Evolutionary conservation across 2,113 vertebrate species (phyloP).

Genomic region (Cynopterus brachyotis): DNA sequence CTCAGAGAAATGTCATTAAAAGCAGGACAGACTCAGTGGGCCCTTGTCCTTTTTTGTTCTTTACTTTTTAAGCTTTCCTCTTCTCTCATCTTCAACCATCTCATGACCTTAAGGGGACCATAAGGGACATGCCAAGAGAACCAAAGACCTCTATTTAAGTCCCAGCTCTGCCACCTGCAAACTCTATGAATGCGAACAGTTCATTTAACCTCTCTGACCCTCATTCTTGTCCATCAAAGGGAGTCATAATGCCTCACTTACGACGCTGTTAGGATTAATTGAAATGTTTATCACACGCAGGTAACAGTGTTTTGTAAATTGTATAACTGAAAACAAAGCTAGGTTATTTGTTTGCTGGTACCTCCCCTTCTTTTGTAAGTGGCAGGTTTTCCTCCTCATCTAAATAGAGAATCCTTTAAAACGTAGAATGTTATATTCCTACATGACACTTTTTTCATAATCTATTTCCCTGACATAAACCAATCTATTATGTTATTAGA

Average conservation of each 20-base stretch:
- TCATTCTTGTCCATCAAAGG: not conserved
- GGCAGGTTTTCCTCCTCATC: not conserved
- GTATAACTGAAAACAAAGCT: not conserved
- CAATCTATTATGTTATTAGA: not conserved
- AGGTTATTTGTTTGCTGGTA: not conserved
- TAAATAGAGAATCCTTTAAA: slow-evolving; percentile 18
- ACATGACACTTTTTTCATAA: not conserved
- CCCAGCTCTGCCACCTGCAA: not conserved
- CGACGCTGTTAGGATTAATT: not conserved
- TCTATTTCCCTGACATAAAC: not conserved
- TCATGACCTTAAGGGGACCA: not conserved
- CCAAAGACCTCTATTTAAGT: not conserved
- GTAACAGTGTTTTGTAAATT: not conserved
- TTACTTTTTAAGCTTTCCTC: not conserved
- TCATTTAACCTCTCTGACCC: not conserved
- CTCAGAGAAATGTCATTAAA: not conserved
- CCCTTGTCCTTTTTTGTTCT: not conserved
- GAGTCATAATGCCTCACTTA: not conserved
- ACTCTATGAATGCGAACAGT: not conserved
- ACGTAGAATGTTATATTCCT: not conserved
- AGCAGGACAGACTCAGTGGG: not conserved
- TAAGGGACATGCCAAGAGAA: not conserved
- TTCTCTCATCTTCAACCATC: not conserved
- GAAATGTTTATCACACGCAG: not conserved
- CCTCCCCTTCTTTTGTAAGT: not conserved